phyloP scores from a whole-genome alignment of 2,113 vertebrate species.

The Embiotoca jacksoni region DNA sequence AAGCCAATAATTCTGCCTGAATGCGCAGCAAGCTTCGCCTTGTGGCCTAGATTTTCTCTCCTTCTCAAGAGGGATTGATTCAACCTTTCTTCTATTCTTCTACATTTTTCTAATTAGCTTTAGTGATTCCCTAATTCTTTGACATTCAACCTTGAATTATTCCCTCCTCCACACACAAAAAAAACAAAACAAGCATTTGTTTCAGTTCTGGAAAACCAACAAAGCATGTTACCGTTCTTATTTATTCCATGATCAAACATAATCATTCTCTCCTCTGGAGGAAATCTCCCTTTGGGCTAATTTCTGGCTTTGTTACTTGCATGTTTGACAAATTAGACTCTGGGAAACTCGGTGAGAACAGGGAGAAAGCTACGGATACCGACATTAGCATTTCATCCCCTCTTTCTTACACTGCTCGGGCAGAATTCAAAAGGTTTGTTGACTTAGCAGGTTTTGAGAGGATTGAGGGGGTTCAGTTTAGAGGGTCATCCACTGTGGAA shows the following conservation, averaged over 20 bases:
- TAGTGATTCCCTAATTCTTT: conserved; percentile 75
- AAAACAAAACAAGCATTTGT: conserved; percentile 67
- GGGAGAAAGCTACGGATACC: conserved; percentile 35
- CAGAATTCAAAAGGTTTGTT: conserved; percentile 73
- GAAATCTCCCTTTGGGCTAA: conserved; percentile 73
- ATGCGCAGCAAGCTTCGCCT: conserved; percentile 12
- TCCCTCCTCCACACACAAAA: conserved; percentile 64
- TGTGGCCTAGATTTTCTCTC: conserved; percentile 68
- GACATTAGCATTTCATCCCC: conserved; percentile 64
- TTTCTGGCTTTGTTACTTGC: conserved; percentile 76
- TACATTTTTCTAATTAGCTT: conserved; percentile 76
- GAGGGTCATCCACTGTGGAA: conserved; percentile 61
- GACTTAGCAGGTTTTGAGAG: conserved; percentile 71
- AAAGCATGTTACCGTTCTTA: conserved; percentile 81
- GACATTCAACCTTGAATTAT: conserved; percentile 83
- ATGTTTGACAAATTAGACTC: conserved; percentile 79
- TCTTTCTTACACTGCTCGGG: conserved; percentile 43
- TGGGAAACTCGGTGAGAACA: conserved; percentile 51
- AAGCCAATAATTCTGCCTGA: conserved; percentile 48
- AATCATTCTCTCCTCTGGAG: conserved; percentile 75
- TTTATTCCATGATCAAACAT: conserved; percentile 84
- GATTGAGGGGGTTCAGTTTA: conserved; percentile 56
- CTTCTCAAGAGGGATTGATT: conserved; percentile 70
- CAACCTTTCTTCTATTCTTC: conserved; percentile 75
- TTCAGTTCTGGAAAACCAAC: conserved; percentile 78